Evolutionary conservation across 2,888 invertebrate genomes (phyloP), one percentile per base, ranked within the genome.

Genomic region (Hipparchia sbordonii): DNA sequence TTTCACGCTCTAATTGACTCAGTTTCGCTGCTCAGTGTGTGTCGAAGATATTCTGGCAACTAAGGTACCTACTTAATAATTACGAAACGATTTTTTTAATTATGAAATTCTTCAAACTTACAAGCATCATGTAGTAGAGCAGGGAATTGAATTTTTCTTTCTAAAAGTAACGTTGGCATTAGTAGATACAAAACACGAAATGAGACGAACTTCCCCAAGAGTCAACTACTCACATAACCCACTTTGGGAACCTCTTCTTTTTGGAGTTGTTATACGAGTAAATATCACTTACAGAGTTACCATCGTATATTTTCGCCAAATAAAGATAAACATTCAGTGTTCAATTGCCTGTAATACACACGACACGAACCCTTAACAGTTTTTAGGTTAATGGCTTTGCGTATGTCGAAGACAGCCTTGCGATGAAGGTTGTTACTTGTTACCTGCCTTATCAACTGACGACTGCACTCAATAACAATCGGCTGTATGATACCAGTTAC

Each of bases 361-460:
- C 9, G 51, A 60, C 66, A 56, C 9, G 57, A 52, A 62, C 70
- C 63, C 70, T 71, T 57, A 72, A 33, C 69, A 72, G 69, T 84
- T 86, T 85, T 83, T 86, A 81, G 85, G 86, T 85, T 85, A 85
- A 85, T 84, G 76, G 78, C 77, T 74, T 78, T 63, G 74, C 77
- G 74, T 74, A 77, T 83, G 82, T 81, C 74, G 79, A 70, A 72
- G 72, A 77, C 75, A 81, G 79, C 85, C 86, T 86, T 83, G 85
- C 71, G 4, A 10, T 62, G 81, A 84, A 85, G 85, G 85, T 78
- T 81, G 76, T 69, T 67, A 67, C 59, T 78, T 81, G 76, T 69
- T 67, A 67, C 68, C 59, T 59, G 46, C 74, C 79, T 82, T 83
- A 82, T 83, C 83, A 78, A 77, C 79, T 77, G 76, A 78, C 74